A percentile compares a stretch with the other conserved stretches of the same genome.
Conservation (phyloP, 2,113 vertebrate species). For the Myiagra hebetior region DNA sequence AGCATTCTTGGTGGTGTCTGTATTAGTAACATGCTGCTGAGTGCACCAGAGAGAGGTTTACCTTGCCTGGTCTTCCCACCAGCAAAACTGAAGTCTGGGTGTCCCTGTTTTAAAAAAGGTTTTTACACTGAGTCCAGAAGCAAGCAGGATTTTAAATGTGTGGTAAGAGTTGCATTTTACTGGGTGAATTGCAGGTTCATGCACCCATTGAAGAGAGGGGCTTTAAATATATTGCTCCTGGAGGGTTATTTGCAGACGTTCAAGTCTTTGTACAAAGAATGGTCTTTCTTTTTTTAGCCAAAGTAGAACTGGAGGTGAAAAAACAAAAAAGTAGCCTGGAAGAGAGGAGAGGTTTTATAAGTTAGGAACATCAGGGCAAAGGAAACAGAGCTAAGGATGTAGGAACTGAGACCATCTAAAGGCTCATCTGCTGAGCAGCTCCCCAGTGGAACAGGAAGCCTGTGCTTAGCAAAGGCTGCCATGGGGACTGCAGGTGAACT, state of each 20-base stretch:
- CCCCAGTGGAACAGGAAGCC: not conserved
- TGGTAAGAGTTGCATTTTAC: fast-evolving
- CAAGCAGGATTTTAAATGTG: not conserved
- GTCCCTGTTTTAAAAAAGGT: too few species aligned
- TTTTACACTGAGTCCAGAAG: not conserved
- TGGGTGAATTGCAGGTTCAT: not conserved
- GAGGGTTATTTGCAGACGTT: not conserved
- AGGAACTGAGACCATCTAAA: not conserved
- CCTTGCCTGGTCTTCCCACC: not conserved
- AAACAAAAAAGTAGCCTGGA: not conserved
- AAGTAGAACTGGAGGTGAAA: not conserved
- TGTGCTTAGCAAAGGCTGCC: not conserved
- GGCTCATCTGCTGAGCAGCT: not conserved
- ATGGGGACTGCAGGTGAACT: not conserved
- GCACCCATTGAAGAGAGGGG: not conserved
- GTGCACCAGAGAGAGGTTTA: not conserved
- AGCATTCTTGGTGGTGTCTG: not conserved
- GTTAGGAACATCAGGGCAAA: not conserved
- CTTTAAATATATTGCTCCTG: not conserved
- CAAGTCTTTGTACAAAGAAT: not conserved
- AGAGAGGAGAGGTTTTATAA: not conserved
- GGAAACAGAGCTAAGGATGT: not conserved
- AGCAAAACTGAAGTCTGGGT: not conserved
- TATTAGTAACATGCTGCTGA: fast-evolving
- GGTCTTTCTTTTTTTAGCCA: not conserved